Evolutionary conservation across 2,797 vertebrate genomes (phyloP).

Genomic region (Percopsis omiscomaycus): DNA sequence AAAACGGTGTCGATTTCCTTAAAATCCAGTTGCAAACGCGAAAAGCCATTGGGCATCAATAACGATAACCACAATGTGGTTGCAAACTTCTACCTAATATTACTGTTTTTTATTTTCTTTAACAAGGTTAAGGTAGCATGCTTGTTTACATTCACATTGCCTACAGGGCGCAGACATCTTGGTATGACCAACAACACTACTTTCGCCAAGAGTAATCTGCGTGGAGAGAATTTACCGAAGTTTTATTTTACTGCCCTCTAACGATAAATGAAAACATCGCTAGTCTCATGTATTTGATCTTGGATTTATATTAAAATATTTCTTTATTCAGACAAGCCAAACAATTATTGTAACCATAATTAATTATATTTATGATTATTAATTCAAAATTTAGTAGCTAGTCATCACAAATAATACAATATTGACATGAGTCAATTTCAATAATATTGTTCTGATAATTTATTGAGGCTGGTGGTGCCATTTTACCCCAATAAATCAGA

Average conservation of each 20-base stretch:
- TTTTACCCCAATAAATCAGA: too few relatives aligned
- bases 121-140: slow-evolving; percentile 20
- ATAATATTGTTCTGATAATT: too few relatives aligned
- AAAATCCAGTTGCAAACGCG: slow-evolving; percentile 51
- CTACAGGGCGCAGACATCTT: slow-evolving; percentile 67
- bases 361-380: too few relatives aligned
- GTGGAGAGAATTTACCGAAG: accelerated
- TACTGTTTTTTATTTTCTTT: accelerated
- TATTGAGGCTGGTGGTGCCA: too few relatives aligned
- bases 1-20: slow-evolving; percentile 31
- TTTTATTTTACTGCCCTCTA: slow-evolving; percentile 57
- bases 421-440: too few relatives aligned
- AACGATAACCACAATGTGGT: accelerated
- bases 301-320: too few relatives aligned
- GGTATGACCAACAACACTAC: slow-evolving; percentile 48
- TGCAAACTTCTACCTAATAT: accelerated
- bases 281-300: not conserved
- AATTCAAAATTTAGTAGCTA: too few relatives aligned
- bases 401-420: too few relatives aligned
- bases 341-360: not conserved
- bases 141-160: slow-evolving; percentile 57
- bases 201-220: slow-evolving; percentile 43
- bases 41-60: slow-evolving; percentile 55
- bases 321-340: not conserved
- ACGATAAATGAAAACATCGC: slow-evolving; percentile 9